Conservation (phyloP, 2,888 invertebrate species). For the Cephus sareptanus region DNA sequence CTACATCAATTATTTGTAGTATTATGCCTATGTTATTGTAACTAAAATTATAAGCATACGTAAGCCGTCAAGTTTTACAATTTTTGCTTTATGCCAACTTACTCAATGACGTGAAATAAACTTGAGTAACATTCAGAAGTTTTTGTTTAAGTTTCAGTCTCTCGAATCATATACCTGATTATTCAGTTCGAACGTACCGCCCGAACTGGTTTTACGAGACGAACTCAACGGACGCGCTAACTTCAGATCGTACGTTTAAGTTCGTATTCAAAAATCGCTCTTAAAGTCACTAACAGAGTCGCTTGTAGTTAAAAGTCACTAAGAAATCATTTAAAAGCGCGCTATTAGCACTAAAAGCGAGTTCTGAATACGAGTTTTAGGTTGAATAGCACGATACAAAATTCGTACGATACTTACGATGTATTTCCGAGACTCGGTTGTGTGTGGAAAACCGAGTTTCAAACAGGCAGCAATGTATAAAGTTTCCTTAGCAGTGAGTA, state of each 20-base stretch:
- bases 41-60: not conserved
- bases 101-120: not conserved
- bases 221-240: not conserved
- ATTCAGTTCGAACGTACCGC: not conserved
- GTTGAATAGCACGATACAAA: not conserved
- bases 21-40: not conserved
- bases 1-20: conserved; percentile 47
- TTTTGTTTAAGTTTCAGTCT: not conserved
- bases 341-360: too few species aligned
- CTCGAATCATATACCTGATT: not conserved
- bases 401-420: conserved; percentile 29
- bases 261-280: too few species aligned
- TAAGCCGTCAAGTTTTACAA: not conserved
- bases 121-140: not conserved
- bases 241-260: not conserved
- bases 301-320: too few species aligned
- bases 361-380: too few species aligned
- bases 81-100: not conserved
- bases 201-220: not conserved
- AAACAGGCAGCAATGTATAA: conserved; percentile 71
- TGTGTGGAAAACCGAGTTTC: conserved; percentile 62
- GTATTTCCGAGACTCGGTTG: conserved; percentile 31
- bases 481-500: conserved; percentile 70
- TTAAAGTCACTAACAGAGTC: too few species aligned
- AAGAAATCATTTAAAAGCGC: too few species aligned